A percentile compares a stretch with the other conserved stretches of the same genome.
These are phyloP conservation scores for Drosophila arawakana DNA, from an alignment of 1,140 invertebrate species.

Conservation along the genomic window DNA sequence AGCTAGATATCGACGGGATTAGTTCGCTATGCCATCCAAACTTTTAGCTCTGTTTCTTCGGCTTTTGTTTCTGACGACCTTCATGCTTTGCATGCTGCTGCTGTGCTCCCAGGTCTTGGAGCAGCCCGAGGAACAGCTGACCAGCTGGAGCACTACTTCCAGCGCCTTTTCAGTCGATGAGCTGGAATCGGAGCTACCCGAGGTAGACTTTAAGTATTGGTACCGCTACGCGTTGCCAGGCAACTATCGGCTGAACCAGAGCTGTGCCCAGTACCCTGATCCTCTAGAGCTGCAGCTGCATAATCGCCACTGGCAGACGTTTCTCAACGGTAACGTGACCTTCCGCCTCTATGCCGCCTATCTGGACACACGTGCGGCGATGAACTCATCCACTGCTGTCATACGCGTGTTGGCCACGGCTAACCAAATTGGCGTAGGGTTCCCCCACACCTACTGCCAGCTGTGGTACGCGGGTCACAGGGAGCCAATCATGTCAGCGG, in stretches of 20 bases:
- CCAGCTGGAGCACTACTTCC: neutral
- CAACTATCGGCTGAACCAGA: constrained; percentile 28
- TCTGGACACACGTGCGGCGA: constrained; percentile 89
- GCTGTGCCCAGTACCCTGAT: constrained; percentile 55
- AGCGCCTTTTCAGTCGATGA: neutral
- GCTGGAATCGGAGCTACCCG: constrained; percentile 55
- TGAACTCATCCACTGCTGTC: constrained; percentile 75
- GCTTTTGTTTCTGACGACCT: neutral
- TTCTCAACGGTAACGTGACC: constrained; percentile 91
- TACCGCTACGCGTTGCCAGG: constrained; percentile 36
- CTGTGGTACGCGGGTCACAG: constrained; percentile 93
- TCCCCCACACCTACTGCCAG: constrained; percentile 90
- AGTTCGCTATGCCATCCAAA: constrained; percentile 6
- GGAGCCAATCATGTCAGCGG: constrained; percentile 89
- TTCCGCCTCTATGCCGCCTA: constrained; percentile 95
- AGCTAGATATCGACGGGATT: neutral
- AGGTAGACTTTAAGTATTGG: constrained; percentile 56
- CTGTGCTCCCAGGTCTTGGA: neutral
- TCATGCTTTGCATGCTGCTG: neutral
- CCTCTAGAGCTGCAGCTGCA: constrained; percentile 47
- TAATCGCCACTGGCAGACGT: constrained; percentile 89
- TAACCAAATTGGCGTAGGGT: constrained; percentile 90
- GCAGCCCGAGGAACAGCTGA: neutral
- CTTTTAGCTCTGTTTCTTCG: neutral
- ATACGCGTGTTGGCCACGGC: constrained; percentile 94